These are phyloP conservation scores for Pinctada fucata DNA, from an alignment of 2,888 invertebrate species.

Conservation along the genomic window DNA sequence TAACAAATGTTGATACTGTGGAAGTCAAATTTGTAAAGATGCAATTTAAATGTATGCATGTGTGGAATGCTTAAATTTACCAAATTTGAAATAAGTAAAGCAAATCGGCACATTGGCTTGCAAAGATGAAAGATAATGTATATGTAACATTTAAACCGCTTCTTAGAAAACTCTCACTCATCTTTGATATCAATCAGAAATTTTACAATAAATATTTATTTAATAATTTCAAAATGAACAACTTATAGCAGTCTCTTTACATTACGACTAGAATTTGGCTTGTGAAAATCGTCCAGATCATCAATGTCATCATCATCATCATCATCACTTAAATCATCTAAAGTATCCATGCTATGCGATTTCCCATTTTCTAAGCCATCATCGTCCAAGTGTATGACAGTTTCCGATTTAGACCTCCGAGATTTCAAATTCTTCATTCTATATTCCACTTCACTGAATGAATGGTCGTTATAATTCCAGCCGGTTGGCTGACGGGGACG, in stretches of 20 bases:
- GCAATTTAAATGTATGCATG: too few relatives aligned
- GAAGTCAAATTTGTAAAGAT: too few relatives aligned
- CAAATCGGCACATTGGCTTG: too few relatives aligned
- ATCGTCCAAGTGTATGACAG: constrained; percentile 55
- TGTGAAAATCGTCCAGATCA: constrained; percentile 33
- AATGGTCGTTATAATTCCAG: constrained; percentile 69
- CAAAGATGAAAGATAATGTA: too few relatives aligned
- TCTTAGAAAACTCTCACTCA: too few relatives aligned
- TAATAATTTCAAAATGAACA: too few relatives aligned
- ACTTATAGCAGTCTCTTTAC: too few relatives aligned
- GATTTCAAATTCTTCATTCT: constrained; percentile 56
- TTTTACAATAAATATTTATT: neutral
- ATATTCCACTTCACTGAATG: constrained; percentile 71
- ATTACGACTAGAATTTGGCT: constrained; percentile 31
- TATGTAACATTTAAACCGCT: too few relatives aligned
- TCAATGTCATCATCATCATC: constrained; percentile 40
- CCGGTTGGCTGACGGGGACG: constrained; percentile 64
- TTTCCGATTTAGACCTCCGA: constrained; percentile 22
- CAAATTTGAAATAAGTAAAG: too few relatives aligned
- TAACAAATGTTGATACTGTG: too few relatives aligned
- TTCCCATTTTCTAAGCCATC: constrained; percentile 37
- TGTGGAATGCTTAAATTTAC: too few relatives aligned
- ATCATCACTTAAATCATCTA: constrained; percentile 47
- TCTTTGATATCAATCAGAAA: too few relatives aligned
- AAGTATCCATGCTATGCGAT: constrained; percentile 15